A percentile compares a stretch with the other conserved stretches of the same genome.
Conservation (phyloP, 2,888 invertebrate genomes). For the Dinocampus coccinellae region DNA sequence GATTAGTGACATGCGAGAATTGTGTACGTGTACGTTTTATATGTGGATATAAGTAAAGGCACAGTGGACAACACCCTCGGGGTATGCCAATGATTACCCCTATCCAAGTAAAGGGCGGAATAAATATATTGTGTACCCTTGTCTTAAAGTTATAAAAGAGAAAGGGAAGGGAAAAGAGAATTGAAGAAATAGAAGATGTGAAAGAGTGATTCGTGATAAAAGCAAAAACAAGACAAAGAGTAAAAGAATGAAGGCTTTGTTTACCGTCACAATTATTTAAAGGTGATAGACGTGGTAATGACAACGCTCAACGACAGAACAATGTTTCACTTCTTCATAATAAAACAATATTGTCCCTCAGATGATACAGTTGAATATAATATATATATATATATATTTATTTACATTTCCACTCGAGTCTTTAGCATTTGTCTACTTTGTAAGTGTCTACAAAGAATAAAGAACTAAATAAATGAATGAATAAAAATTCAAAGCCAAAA, state of each 20-base stretch:
- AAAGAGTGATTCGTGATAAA: not conserved
- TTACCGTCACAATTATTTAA: not conserved
- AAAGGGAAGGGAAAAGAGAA: not conserved
- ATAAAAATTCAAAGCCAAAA: too few relatives aligned
- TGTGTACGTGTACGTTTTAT: constrained; percentile 27
- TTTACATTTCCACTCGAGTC: not conserved
- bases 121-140: constrained; percentile 39
- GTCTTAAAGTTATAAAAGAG: not conserved
- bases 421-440: too few relatives aligned
- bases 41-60: too few relatives aligned
- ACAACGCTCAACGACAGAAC: not conserved
- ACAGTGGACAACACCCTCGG: constrained; percentile 39
- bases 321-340: not conserved
- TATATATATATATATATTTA: not conserved
- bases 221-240: constrained; percentile 31
- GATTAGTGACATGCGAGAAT: constrained; percentile 49
- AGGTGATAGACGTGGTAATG: constrained; percentile 6
- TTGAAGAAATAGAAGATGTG: too few relatives aligned
- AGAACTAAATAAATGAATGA: too few relatives aligned
- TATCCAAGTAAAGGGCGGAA: constrained; percentile 45
- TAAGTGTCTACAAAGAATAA: too few relatives aligned
- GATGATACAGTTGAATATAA: too few relatives aligned
- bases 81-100: constrained; percentile 57
- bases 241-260: not conserved
- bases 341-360: not conserved